phyloP scores from a whole-genome alignment of 2,888 invertebrate species.

The Phragmatobia fuliginosa region DNA sequence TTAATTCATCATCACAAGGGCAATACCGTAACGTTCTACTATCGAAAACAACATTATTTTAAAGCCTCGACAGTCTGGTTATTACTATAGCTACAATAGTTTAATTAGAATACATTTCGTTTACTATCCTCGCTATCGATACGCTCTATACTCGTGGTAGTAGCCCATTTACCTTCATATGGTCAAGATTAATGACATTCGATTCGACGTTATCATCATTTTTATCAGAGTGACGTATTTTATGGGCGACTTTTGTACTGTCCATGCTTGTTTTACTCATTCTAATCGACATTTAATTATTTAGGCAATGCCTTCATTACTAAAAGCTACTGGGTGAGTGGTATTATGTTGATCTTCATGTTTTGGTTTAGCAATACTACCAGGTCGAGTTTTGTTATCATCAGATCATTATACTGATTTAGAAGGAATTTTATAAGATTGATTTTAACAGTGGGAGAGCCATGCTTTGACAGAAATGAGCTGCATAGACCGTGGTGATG shows the following conservation, averaged over 20 bases:
- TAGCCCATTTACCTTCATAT: slow-evolving; percentile 1
- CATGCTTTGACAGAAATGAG: background rate
- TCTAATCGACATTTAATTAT: slow-evolving; percentile 42
- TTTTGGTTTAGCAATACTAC: background rate
- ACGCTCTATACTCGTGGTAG: slow-evolving; percentile 6
- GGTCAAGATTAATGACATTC: slow-evolving; percentile 42
- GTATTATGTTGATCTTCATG: background rate
- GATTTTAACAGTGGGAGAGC: background rate
- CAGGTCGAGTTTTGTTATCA: background rate
- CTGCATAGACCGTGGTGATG: no score
- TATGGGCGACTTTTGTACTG: slow-evolving; percentile 17
- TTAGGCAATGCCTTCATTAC: slow-evolving; percentile 33
- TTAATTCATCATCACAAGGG: no score
- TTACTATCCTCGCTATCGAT: slow-evolving; percentile 15
- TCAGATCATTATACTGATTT: background rate
- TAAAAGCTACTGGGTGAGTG: slow-evolving; percentile 27
- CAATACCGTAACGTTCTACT: no score
- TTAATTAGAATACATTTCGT: background rate
- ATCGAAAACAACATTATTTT: no score
- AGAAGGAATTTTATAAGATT: background rate
- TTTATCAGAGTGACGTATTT: slow-evolving; percentile 42
- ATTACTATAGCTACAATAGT: background rate
- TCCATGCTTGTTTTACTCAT: slow-evolving; percentile 29
- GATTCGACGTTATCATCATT: slow-evolving; percentile 39
- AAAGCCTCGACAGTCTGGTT: background rate